Conservation (phyloP, 2,113 vertebrate species). For the Syngnathus scovelli region DNA sequence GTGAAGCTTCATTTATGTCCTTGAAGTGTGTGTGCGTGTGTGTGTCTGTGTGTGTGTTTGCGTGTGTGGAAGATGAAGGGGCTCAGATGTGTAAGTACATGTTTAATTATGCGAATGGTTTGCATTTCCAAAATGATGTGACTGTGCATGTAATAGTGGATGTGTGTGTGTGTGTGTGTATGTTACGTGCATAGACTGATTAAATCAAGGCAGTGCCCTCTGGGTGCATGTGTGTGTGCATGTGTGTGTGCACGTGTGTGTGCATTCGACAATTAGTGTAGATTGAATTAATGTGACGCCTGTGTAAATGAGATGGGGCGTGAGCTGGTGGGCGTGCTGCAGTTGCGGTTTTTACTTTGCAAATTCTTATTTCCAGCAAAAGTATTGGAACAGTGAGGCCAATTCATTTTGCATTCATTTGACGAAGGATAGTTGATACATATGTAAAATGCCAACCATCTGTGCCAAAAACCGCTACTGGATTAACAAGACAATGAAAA, state of each 20-base stretch:
- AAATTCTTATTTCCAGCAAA: constrained; percentile 2
- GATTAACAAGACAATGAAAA: too few relatives aligned
- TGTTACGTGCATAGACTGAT: constrained; percentile 32
- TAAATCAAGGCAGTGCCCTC: constrained; percentile 41
- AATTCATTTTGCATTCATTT: too few relatives aligned
- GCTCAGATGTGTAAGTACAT: constrained; percentile 47
- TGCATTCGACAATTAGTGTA: constrained; percentile 38
- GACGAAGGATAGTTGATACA: too few relatives aligned
- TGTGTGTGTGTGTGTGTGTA: constrained; percentile 13
- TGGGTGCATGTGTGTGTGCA: constrained; percentile 9
- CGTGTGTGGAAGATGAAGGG: constrained; percentile 5
- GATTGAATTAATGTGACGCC: constrained; percentile 48
- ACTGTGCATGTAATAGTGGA: constrained; percentile 11
- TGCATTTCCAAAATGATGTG: constrained; percentile 44
- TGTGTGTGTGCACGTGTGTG: constrained; percentile 21
- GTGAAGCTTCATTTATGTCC: too few relatives aligned
- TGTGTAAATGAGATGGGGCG: constrained; percentile 47
- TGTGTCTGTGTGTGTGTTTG: neutral
- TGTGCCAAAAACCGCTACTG: too few relatives aligned
- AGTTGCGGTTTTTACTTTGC: constrained; percentile 12
- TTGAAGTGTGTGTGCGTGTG: neutral
- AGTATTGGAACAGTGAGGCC: too few relatives aligned
- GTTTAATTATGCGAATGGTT: constrained; percentile 59
- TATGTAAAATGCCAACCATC: too few relatives aligned
- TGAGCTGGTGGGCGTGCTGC: constrained; percentile 28